These are phyloP conservation scores for Aurelia aurita DNA, from an alignment of 30 jellyfish, hydroid and myxozoan genomes.

Conservation along the genomic window DNA sequence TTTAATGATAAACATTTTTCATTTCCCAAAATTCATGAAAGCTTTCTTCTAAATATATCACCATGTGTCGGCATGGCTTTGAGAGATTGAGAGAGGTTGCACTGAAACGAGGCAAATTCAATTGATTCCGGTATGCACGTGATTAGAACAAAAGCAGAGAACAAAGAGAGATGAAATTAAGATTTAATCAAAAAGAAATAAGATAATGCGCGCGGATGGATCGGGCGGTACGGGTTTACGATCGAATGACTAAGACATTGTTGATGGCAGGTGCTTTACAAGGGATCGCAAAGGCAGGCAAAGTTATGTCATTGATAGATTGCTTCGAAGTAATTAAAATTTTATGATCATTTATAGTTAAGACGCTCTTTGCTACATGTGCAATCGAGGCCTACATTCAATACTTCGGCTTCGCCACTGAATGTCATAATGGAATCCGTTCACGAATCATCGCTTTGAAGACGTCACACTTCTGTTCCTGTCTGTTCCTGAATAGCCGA, in stretches of 20 bases:
- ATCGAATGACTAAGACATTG: neutral
- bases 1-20: no score
- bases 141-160: no score
- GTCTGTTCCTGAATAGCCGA: no score
- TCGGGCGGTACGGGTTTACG: neutral
- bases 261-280: conserved; percentile 44
- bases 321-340: conserved; percentile 28
- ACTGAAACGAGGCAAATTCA: neutral
- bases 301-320: conserved; percentile 16
- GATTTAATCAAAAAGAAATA: no score
- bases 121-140: neutral
- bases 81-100: neutral
- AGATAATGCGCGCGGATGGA: no score
- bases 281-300: conserved; percentile 38
- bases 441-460: no score
- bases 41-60: no score
- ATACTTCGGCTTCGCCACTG: conserved; percentile 16
- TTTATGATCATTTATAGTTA: conserved; percentile 46
- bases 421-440: conserved; percentile 19
- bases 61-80: no score
- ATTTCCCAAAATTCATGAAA: no score
- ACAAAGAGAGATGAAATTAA: no score
- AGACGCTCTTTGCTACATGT: conserved; percentile 23
- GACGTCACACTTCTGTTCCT: no score
- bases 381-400: neutral